Evolutionary conservation across 2,888 invertebrate genomes (phyloP).

Genomic region (Drosophila fulvimacula): DNA sequence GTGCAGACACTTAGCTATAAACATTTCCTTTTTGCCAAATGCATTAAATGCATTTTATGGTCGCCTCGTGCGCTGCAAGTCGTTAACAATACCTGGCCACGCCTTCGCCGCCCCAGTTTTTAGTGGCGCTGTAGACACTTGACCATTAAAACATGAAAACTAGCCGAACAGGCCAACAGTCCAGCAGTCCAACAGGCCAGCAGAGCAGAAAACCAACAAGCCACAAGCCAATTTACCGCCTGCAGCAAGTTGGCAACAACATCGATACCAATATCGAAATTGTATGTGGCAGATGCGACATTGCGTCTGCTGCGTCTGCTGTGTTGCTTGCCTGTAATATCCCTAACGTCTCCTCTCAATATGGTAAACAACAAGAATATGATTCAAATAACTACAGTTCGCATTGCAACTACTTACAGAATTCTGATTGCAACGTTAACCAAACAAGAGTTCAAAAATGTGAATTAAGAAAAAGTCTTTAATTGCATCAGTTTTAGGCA

Average conservation of each 20-base stretch:
- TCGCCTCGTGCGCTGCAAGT: constrained; percentile 42
- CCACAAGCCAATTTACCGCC: constrained; percentile 9
- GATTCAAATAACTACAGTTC: neutral
- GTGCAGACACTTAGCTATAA: constrained; percentile 26
- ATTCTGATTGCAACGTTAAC: neutral
- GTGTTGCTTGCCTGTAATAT: neutral
- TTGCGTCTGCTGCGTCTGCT: constrained; percentile 1
- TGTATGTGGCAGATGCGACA: constrained; percentile 44
- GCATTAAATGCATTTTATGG: constrained; percentile 47
- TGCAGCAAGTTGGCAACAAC: constrained; percentile 22
- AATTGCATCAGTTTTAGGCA: neutral
- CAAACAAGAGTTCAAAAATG: neutral
- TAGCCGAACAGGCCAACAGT: constrained; percentile 16
- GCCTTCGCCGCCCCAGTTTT: constrained; percentile 18
- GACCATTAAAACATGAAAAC: constrained; percentile 45
- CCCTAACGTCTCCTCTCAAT: neutral
- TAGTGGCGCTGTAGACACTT: constrained; percentile 46
- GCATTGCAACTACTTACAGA: neutral
- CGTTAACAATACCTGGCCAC: constrained; percentile 43
- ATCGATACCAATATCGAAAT: constrained; percentile 50
- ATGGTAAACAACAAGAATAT: neutral
- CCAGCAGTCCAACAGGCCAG: constrained; percentile 6
- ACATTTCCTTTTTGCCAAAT: constrained; percentile 48
- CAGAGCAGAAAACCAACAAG: constrained; percentile 19
- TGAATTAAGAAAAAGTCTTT: neutral